phyloP scores from a whole-genome alignment of 2,113 vertebrate genomes.

The Euleptes europaea region DNA sequence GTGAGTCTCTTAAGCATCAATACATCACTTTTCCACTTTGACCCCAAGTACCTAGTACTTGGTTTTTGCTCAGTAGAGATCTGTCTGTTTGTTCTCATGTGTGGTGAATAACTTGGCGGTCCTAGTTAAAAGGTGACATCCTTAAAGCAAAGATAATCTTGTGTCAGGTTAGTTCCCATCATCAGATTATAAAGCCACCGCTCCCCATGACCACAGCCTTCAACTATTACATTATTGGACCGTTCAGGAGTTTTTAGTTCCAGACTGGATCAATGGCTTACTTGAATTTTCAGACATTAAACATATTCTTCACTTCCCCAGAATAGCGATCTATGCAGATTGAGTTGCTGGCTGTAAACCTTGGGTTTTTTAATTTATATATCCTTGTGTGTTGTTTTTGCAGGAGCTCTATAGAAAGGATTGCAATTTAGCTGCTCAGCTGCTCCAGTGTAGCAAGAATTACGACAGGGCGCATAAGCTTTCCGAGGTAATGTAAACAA shows the following conservation, averaged over 20 bases:
- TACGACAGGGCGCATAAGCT: conserved; percentile 89
- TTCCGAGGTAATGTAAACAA: conserved; percentile 85
- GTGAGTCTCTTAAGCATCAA: no score
- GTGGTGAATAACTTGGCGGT: no score
- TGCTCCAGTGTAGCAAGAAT: conserved; percentile 94
- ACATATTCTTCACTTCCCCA: background rate
- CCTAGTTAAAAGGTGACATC: no score
- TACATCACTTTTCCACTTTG: no score
- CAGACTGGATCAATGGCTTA: background rate
- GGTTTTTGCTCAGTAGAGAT: no score
- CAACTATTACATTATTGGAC: background rate
- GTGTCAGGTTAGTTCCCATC: background rate
- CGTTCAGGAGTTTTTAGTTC: background rate
- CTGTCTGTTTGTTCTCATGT: no score
- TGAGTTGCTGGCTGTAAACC: conserved; percentile 23
- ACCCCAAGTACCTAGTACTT: no score
- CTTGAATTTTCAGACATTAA: conserved; percentile 10
- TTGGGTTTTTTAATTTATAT: conserved; percentile 3
- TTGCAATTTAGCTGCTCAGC: conserved; percentile 93
- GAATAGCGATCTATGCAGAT: conserved; percentile 3
- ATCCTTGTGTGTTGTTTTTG: conserved; percentile 53
- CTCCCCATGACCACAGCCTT: background rate
- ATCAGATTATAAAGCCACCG: background rate
- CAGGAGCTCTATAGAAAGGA: conserved; percentile 96
- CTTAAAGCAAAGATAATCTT: no score